A percentile compares a stretch with the other conserved stretches of the same genome.
These are phyloP conservation scores for Bagarius yarrelli DNA, from an alignment of 2,113 vertebrate genomes.

Conservation along the genomic window DNA sequence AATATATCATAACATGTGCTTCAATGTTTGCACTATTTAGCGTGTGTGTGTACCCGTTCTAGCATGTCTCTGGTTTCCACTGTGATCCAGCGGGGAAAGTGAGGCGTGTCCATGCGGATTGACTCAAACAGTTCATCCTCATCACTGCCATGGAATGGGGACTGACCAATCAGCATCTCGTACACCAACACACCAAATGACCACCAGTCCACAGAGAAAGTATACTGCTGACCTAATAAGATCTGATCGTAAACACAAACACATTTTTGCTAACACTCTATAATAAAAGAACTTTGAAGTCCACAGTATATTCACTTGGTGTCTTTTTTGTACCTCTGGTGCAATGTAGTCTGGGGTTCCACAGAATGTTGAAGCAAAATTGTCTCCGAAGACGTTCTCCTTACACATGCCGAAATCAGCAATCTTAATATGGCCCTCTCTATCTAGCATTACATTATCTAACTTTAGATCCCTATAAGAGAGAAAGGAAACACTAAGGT, in stretches of 20 bases:
- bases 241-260: constrained; percentile 73
- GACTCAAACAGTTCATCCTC: constrained; percentile 98
- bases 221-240: constrained; percentile 86
- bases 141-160: constrained; percentile 94
- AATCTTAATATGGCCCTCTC: constrained; percentile 93
- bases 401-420: constrained; percentile 99
- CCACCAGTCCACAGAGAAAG: constrained; percentile 99
- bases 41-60: constrained; percentile 75
- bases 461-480: constrained; percentile 88
- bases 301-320: not conserved
- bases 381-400: constrained; percentile 82
- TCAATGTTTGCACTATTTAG: not conserved
- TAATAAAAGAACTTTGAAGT: not conserved
- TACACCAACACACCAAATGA: constrained; percentile 95
- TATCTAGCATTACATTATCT: constrained; percentile 96
- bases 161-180: constrained; percentile 98
- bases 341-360: constrained; percentile 98
- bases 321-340: constrained; percentile 69
- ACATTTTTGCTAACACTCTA: not conserved
- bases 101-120: constrained; percentile 85
- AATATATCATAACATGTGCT: not conserved
- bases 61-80: constrained; percentile 87
- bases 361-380: constrained; percentile 88
- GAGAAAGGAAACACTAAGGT: not conserved
- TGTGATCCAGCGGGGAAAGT: constrained; percentile 93